Percentiles rank a stretch among this genome's conserved stretches.
phyloP scores from a whole-genome alignment of 1,140 invertebrate species.

The Drosophila sp. region DNA sequence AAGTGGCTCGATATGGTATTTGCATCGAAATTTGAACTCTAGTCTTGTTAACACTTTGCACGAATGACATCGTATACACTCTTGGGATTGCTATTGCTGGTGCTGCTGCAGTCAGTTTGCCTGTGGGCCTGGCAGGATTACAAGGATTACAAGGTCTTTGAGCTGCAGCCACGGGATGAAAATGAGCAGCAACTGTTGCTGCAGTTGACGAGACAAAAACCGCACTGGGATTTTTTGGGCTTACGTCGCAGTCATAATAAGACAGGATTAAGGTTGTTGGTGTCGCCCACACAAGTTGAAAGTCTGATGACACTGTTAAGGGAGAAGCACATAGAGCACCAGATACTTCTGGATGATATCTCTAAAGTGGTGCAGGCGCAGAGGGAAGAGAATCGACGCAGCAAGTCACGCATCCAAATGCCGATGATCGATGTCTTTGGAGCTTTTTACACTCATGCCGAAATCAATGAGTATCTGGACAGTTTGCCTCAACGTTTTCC shows the following conservation, averaged over 20 bases:
- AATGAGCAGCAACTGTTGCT: slow-evolving; percentile 25
- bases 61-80: slow-evolving; percentile 40
- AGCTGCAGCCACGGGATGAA: slow-evolving; percentile 24
- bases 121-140: slow-evolving; percentile 66
- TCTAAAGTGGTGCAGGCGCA: slow-evolving; percentile 41
- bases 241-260: slow-evolving; percentile 19
- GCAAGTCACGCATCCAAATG: slow-evolving; percentile 26
- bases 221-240: slow-evolving; percentile 52
- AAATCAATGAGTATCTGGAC: slow-evolving; percentile 86
- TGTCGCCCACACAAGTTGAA: slow-evolving; percentile 65
- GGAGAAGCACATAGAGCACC: slow-evolving; percentile 46
- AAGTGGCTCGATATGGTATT: slow-evolving; percentile 35
- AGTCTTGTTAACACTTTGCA: slow-evolving; percentile 40
- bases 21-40: slow-evolving; percentile 22
- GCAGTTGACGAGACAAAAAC: slow-evolving; percentile 19
- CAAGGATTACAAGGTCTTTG: slow-evolving; percentile 67
- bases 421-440: slow-evolving; percentile 58
- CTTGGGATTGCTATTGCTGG: slow-evolving; percentile 7
- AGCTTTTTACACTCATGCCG: slow-evolving; percentile 65
- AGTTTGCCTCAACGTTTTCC: slow-evolving; percentile 85
- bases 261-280: slow-evolving; percentile 62
- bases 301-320: slow-evolving; percentile 59
- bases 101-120: slow-evolving; percentile 35
- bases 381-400: slow-evolving; percentile 45
- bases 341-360: slow-evolving; percentile 79